Evolutionary conservation across 2,888 invertebrate species (phyloP).

Genomic region (Erpobdella octoculata): DNA sequence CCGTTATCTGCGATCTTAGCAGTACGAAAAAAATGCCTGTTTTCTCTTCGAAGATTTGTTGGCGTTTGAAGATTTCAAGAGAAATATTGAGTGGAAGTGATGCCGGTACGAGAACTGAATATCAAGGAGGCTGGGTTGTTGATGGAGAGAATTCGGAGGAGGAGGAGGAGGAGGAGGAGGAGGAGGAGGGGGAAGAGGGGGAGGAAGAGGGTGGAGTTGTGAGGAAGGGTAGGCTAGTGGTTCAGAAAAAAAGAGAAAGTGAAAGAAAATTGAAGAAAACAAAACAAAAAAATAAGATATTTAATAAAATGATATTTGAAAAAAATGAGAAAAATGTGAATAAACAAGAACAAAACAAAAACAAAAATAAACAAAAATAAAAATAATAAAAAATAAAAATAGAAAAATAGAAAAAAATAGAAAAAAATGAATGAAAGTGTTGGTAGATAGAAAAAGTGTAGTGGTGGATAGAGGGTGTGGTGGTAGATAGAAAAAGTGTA

Average conservation of each 20-base stretch:
- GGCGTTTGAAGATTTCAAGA: too few species aligned
- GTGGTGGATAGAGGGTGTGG: neutral
- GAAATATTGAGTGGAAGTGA: too few species aligned
- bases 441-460: neutral
- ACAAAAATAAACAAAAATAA: too few species aligned
- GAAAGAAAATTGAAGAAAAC: neutral
- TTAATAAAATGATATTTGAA: too few species aligned
- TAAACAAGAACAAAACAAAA: neutral
- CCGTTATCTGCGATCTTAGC: too few species aligned
- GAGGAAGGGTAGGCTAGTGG: neutral
- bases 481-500: neutral
- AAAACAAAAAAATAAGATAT: too few species aligned
- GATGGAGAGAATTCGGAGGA: neutral
- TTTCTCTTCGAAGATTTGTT: too few species aligned
- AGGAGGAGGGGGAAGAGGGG: neutral
- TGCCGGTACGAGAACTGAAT: too few species aligned
- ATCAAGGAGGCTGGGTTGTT: neutral
- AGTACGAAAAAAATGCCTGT: too few species aligned
- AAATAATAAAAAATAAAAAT: too few species aligned
- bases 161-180: neutral
- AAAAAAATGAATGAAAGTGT: neutral
- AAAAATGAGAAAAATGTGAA: neutral
- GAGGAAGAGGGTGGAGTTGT: neutral
- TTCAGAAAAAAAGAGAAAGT: neutral
- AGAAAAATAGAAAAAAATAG: too few species aligned